Evolutionary conservation across 2,888 invertebrate genomes (phyloP), one percentile per base, ranked within the genome.

Genomic region (Melinaea marsaeus): DNA sequence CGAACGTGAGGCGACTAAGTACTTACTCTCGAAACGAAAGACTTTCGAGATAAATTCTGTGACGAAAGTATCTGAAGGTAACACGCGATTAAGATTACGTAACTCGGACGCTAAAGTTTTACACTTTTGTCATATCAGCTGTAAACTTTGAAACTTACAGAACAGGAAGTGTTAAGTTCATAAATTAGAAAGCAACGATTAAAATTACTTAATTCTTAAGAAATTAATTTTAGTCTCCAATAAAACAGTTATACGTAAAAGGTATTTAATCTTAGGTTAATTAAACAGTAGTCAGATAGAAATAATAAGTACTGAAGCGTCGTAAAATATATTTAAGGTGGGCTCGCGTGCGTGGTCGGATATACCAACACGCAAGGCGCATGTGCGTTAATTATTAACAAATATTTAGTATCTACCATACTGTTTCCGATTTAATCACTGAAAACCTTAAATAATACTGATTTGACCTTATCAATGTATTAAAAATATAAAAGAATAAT

Each of bases 1-100:
- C 65, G 78, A 75, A 81, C 87, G 88, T 86, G 87, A 83, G 77
- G 68, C 62, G 85, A 84, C 78, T 86, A 58, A 59, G 63, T 57
- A 62, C 64, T 60, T 58, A 46, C 7, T 56, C 45, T 60, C 47
- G 57, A 55, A 68, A 66, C 68, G 65, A 62, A 63, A 58, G 62
- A 60, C 63, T 65, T 59, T 62, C 63, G 55, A 70, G 62, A 69
- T 69, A 67, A 69, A 70, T 70, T 69, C 61, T 62, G 58, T 51
- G 67, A 65, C 59, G 65, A 65, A 68, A 70, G 65, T 70, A 66
- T 62, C 66, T 61, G 55, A 33, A 63, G 54, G 66, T 65, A 70
- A 65, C 69, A 66, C 69, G 69, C 69, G 69, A 68, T 70, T 70
- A 70, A 69, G 66, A 69, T 66, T 68, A 66, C 61, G 67, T 64